These are phyloP conservation scores for Hirundo rustica DNA, from an alignment of 2,797 vertebrate genomes.

Conservation along the genomic window DNA sequence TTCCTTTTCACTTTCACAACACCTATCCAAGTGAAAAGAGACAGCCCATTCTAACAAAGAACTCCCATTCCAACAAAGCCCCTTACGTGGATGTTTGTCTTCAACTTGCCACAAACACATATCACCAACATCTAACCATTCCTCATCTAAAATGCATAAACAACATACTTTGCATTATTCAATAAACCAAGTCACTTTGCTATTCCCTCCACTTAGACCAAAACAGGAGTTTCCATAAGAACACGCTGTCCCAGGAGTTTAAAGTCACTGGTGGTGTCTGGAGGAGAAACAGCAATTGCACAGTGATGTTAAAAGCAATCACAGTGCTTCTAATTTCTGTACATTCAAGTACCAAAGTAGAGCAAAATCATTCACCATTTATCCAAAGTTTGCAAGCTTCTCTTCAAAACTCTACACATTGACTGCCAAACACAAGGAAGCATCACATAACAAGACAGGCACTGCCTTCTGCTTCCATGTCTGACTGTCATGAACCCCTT, in stretches of 20 bases:
- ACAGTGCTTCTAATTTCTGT: neutral
- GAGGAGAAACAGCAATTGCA: neutral
- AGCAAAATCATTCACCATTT: neutral
- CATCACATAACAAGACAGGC: neutral
- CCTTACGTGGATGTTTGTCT: neutral
- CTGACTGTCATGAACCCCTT: neutral
- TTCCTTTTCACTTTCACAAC: neutral
- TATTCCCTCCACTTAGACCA: neutral
- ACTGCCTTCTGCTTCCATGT: neutral
- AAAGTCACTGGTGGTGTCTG: neutral
- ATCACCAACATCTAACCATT: neutral
- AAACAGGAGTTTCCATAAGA: neutral
- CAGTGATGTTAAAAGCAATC: neutral
- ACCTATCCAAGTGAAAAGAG: neutral
- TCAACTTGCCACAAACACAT: neutral
- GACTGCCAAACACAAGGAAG: neutral
- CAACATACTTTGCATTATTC: neutral
- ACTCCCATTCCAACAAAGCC: neutral
- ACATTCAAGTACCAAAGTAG: neutral
- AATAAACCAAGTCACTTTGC: neutral
- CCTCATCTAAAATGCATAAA: neutral
- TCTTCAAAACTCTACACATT: neutral
- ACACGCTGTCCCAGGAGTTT: neutral
- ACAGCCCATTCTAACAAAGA: neutral
- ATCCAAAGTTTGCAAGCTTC: neutral